phyloP scores from a whole-genome alignment of 2,888 invertebrate species.

The Eueremaeus valkanovi region DNA sequence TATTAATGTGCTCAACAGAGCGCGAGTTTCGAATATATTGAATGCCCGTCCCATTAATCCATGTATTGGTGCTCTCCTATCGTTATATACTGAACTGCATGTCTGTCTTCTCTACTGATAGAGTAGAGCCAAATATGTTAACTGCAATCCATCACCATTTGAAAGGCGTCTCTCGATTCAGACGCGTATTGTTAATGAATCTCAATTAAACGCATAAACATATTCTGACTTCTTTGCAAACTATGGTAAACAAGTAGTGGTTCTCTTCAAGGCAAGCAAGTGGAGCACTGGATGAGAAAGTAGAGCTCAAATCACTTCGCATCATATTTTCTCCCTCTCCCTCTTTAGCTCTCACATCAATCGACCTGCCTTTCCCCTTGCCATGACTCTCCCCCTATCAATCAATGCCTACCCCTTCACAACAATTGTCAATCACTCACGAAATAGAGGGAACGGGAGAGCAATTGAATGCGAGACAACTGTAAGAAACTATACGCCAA shows the following conservation, averaged over 20 bases:
- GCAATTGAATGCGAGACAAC: neutral
- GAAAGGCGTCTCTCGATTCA: constrained; percentile 23
- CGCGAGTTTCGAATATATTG: neutral
- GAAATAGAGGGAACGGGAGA: constrained; percentile 8
- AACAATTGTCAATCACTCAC: constrained; percentile 20
- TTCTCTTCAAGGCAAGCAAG: constrained; percentile 24
- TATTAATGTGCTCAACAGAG: constrained; percentile 22
- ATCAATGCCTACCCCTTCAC: constrained; percentile 22
- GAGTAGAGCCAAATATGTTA: constrained; percentile 20
- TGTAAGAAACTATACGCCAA: neutral
- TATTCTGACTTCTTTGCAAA: neutral
- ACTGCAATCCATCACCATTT: constrained; percentile 32
- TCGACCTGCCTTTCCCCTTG: neutral
- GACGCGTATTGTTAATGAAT: constrained; percentile 28
- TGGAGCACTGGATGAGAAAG: constrained; percentile 7
- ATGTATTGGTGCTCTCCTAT: neutral
- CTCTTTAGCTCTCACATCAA: too few relatives aligned
- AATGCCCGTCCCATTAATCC: neutral
- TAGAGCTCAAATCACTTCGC: neutral
- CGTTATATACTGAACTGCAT: neutral
- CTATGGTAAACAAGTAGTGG: constrained; percentile 18
- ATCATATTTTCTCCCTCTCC: constrained; percentile 22
- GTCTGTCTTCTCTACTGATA: too few relatives aligned
- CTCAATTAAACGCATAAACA: constrained; percentile 28
- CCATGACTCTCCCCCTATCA: neutral